phyloP scores from a whole-genome alignment of 2,113 vertebrate species.

The Phalacrocorax brasilianus region DNA sequence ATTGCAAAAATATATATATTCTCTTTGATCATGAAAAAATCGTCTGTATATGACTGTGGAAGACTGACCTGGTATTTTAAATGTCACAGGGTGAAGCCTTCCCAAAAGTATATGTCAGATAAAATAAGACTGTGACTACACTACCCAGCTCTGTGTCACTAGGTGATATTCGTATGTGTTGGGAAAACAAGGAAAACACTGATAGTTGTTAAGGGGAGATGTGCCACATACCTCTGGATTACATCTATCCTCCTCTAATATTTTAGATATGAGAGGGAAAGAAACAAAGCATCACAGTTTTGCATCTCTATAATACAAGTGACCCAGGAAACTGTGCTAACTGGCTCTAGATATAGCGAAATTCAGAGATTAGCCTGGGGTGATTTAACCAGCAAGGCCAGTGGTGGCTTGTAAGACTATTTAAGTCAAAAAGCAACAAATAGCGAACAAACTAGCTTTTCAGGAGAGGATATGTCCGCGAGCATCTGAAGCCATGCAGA shows the following conservation, averaged over 20 bases:
- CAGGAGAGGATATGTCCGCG: not conserved
- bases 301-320: not conserved
- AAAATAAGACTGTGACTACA: not conserved
- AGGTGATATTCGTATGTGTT: not conserved
- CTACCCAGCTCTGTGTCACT: not conserved
- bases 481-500: not conserved
- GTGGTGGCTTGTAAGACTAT: not conserved
- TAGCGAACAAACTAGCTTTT: not conserved
- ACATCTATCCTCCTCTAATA: not conserved
- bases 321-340: not conserved
- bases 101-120: not conserved
- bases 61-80: not conserved
- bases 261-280: not conserved
- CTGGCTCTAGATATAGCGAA: not conserved
- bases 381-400: not conserved
- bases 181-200: not conserved
- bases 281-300: not conserved
- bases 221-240: not conserved
- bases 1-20: not conserved
- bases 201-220: not conserved
- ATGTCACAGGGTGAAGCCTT: not conserved
- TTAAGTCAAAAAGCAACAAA: not conserved
- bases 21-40: not conserved
- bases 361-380: not conserved
- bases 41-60: accelerated